These are phyloP conservation scores for Anoplius nigerrimus DNA, from an alignment of 2,888 invertebrate species.

Conservation along the genomic window DNA sequence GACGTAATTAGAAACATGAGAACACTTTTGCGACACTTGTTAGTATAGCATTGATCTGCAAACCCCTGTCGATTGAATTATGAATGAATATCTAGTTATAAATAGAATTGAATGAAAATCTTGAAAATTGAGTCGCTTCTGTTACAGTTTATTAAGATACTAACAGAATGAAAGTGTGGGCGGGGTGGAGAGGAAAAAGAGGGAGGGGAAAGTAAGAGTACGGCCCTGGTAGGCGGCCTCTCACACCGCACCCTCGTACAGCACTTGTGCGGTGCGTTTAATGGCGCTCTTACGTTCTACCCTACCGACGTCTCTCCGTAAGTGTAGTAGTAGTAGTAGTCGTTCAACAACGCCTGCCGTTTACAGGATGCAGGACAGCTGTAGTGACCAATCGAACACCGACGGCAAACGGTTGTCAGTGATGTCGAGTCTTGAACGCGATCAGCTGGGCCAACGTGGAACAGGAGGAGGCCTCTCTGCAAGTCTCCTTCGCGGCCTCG, in stretches of 20 bases:
- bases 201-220: neutral
- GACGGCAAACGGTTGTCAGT: slow-evolving; percentile 25
- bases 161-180: no score
- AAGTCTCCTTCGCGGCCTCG: slow-evolving; percentile 80
- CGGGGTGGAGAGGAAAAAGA: neutral
- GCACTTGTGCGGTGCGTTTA: slow-evolving; percentile 38
- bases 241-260: slow-evolving; percentile 28
- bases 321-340: neutral
- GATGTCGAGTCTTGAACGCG: slow-evolving; percentile 75
- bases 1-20: no score
- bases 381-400: slow-evolving; percentile 17
- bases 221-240: slow-evolving; percentile 8
- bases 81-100: no score
- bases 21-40: no score
- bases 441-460: slow-evolving; percentile 80
- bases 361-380: slow-evolving; percentile 46
- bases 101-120: no score
- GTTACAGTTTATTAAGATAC: no score
- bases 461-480: slow-evolving; percentile 77
- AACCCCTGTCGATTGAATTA: no score
- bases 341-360: slow-evolving; percentile 32
- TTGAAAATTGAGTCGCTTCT: no score
- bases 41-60: no score
- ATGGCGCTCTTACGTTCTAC: slow-evolving; percentile 33
- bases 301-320: slow-evolving; percentile 41